These are phyloP conservation scores for Petaurus breviceps DNA, from an alignment of 2,113 vertebrate genomes.

Conservation along the genomic window DNA sequence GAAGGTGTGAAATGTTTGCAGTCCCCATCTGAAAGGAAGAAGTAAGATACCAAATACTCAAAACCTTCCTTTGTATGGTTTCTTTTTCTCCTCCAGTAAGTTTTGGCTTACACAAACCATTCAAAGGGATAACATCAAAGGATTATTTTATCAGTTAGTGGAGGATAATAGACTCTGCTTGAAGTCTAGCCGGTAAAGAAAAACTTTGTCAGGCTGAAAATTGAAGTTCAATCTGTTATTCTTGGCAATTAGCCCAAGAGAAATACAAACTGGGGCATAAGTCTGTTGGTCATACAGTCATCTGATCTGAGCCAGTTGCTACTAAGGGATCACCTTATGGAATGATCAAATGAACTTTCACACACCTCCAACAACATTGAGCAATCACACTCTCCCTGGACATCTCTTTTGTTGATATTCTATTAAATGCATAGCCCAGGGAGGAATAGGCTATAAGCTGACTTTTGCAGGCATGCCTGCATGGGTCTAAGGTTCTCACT, in stretches of 20 bases:
- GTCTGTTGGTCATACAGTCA: constrained; percentile 79
- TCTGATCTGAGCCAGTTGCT: constrained; percentile 76
- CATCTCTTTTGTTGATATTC: constrained; percentile 32
- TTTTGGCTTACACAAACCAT: constrained; percentile 77
- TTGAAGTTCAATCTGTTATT: constrained; percentile 84
- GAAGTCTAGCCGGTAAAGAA: constrained; percentile 81
- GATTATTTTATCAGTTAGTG: constrained; percentile 83
- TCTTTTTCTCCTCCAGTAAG: constrained; percentile 69
- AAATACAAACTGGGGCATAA: constrained; percentile 80
- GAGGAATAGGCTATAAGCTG: not conserved
- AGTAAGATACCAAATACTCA: constrained; percentile 73
- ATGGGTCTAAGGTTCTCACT: constrained; percentile 7
- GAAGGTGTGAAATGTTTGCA: constrained; percentile 70
- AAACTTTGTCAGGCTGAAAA: constrained; percentile 84
- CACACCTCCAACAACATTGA: constrained; percentile 46
- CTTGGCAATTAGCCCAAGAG: constrained; percentile 84
- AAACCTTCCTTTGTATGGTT: constrained; percentile 76
- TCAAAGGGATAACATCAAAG: constrained; percentile 85
- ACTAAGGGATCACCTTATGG: constrained; percentile 72
- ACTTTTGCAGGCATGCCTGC: not conserved
- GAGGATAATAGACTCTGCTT: constrained; percentile 82
- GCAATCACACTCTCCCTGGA: constrained; percentile 29
- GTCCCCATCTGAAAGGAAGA: constrained; percentile 67
- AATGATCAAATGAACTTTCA: constrained; percentile 68
- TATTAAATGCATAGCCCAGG: constrained; percentile 11